Conservation (phyloP, 2,797 vertebrate species). For the Okamejei kenojei region DNA sequence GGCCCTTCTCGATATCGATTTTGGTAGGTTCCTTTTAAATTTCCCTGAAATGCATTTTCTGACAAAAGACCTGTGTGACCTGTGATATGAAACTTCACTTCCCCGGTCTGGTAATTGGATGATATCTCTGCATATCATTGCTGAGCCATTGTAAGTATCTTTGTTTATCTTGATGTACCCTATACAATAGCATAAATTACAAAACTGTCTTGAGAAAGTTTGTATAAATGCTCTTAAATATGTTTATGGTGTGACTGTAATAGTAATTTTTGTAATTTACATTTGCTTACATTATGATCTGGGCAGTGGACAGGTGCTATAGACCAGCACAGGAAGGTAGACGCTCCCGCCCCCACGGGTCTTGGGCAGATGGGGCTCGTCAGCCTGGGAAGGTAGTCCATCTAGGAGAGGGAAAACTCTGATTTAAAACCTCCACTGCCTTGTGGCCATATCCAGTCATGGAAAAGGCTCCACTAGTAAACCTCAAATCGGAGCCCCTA, state of each 20-base stretch:
- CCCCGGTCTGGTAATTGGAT: not conserved
- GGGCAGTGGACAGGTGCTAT: too few relatives aligned
- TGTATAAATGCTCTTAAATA: not conserved
- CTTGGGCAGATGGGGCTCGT: too few relatives aligned
- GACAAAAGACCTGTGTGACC: not conserved
- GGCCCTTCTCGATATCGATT: conserved; percentile 92
- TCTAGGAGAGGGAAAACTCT: too few relatives aligned
- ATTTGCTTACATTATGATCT: not conserved
- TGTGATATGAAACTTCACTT: not conserved
- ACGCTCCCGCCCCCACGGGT: too few relatives aligned
- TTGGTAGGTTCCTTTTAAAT: conserved; percentile 65
- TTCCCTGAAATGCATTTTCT: not conserved
- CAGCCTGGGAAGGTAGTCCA: too few relatives aligned
- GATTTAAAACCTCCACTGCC: too few relatives aligned
- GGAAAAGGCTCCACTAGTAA: too few relatives aligned
- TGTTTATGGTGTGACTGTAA: not conserved
- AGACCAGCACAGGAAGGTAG: too few relatives aligned
- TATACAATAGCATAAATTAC: not conserved
- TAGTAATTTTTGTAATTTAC: not conserved
- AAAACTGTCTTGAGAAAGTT: not conserved
- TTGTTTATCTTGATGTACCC: too few relatives aligned
- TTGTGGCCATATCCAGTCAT: too few relatives aligned
- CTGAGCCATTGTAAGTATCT: not conserved
- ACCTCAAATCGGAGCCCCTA: too few relatives aligned
- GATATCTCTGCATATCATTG: not conserved